Evolutionary conservation across 2,888 invertebrate species (phyloP), one percentile per base, ranked within the genome.

Genomic region (Eubasilissa splendida): DNA sequence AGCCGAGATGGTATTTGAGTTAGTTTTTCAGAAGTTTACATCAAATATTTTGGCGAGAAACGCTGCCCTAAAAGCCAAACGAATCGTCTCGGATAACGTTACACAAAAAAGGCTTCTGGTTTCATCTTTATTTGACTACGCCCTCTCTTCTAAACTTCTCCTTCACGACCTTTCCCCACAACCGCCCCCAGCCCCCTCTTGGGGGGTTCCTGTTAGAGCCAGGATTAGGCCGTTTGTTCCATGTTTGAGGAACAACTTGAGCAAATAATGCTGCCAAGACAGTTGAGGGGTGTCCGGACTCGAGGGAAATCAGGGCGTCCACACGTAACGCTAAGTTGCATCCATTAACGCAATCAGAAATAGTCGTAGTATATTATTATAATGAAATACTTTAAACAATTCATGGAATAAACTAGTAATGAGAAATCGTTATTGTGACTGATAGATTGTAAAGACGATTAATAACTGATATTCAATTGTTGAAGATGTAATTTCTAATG

Each of bases 201-300:
- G 33, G 52, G 65, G 76, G 22, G 58, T 22, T 52, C 76, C 63
- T 53, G 56, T 76, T 76, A 65, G 63, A 52, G 31, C 76, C 33
- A 4, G 66, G 76, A 63, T 76, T 76, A 66, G 76, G 56, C 31
- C 66, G 60, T 50, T 54, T 66, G 76, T 66, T 33, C 65, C 65
- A 54, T 76, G 76, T 76, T 76, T 76, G 76, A 42, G 66, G 50
- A 66, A 65, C 65, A 66, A 76, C 66, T 65, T 66, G 66, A 71
- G 54, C 71, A 71, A 71, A 71, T 54, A 71, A 12, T 52, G n/a
- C 52, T 52, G 74, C 52, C 75, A 76, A 76, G 60, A 59, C 22
- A 76, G 50, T 63, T 22, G 60, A 52, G 52, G 63, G 60, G 53
- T 12, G 58, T 11, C n/a, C 11, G n/a, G 58, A 7, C 74, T 54